Evolutionary conservation across 2,113 vertebrate species (phyloP).

Genomic region (Hirundichthys speculiger): DNA sequence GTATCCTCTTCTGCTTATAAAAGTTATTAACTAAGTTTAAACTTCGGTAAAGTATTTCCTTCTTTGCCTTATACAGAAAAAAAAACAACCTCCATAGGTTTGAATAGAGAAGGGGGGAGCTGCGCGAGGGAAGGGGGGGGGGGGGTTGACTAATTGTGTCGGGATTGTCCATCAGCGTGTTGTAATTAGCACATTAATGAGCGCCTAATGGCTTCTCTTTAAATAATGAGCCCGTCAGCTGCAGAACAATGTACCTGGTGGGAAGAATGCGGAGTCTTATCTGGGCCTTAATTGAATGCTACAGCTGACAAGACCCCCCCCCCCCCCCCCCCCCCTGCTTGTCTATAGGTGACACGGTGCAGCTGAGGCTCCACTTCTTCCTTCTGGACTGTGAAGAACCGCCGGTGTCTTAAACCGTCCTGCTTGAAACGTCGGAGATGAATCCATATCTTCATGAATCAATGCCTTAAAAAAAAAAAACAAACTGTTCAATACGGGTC

Average conservation of each 20-base stretch:
- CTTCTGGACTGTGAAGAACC: conserved; percentile 47
- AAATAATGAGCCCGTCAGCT: conserved; percentile 61
- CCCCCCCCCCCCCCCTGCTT: too few relatives aligned
- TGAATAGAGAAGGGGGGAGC: not conserved
- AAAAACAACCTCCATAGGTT: conserved; percentile 32
- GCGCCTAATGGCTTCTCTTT: conserved; percentile 64
- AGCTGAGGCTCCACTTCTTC: conserved; percentile 10
- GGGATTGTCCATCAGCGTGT: conserved; percentile 66
- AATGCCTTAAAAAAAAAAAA: conserved; percentile 59
- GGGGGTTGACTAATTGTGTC: conserved; percentile 46
- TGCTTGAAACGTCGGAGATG: not conserved
- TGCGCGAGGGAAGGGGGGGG: not conserved
- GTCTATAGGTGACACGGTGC: conserved; percentile 26
- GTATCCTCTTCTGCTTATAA: not conserved
- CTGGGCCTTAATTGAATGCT: conserved; percentile 50
- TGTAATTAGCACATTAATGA: conserved; percentile 74
- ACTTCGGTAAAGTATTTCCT: not conserved
- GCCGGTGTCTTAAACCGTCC: conserved; percentile 61
- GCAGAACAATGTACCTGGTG: conserved; percentile 69
- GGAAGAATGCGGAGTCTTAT: conserved; percentile 61
- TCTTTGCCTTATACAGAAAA: conserved; percentile 60
- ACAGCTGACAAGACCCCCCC: conserved; percentile 48
- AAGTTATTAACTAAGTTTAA: conserved; percentile 12
- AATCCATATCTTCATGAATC: conserved; percentile 20
- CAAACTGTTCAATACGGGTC: conserved; percentile 89